Evolutionary conservation across 2,888 invertebrate species (phyloP).

Genomic region (Lumbricus terrestris): DNA sequence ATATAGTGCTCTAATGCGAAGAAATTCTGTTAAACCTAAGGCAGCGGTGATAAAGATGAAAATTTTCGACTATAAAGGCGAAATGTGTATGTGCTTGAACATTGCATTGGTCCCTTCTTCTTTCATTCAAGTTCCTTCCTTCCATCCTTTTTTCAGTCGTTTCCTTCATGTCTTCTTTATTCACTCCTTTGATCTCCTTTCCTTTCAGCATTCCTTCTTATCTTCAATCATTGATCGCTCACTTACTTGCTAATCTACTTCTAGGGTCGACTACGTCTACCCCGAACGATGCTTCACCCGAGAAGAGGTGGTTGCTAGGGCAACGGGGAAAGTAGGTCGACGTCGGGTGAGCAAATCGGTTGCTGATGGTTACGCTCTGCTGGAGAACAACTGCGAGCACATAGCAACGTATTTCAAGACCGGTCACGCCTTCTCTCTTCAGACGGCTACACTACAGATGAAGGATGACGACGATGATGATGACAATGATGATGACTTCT

Average conservation of each 20-base stretch:
- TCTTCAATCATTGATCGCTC: not conserved
- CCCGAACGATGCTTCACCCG: not conserved
- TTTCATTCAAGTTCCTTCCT: not conserved
- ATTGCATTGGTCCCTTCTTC: not conserved
- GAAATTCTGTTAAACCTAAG: too few species aligned
- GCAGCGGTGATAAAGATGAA: too few species aligned
- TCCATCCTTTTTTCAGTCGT: not conserved
- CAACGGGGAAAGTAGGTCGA: not conserved
- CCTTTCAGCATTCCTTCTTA: not conserved
- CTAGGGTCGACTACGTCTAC: not conserved
- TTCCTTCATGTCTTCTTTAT: not conserved
- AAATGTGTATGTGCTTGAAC: too few species aligned
- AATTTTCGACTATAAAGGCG: too few species aligned
- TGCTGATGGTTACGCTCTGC: not conserved
- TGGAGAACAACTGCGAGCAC: constrained; percentile 11
- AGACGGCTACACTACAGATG: not conserved
- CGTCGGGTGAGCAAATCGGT: constrained; percentile 3
- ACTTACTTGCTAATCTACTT: not conserved
- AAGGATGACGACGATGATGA: constrained; percentile 18
- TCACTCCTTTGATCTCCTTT: too few species aligned
- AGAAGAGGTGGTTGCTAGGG: not conserved
- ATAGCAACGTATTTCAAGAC: not conserved
- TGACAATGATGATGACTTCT: not conserved
- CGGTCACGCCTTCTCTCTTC: not conserved
- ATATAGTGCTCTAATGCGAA: too few species aligned